Percentiles rank a stretch among this genome's conserved stretches.
phyloP scores from a whole-genome alignment of 2,797 vertebrate species.

The Pseudochromis fuscus region DNA sequence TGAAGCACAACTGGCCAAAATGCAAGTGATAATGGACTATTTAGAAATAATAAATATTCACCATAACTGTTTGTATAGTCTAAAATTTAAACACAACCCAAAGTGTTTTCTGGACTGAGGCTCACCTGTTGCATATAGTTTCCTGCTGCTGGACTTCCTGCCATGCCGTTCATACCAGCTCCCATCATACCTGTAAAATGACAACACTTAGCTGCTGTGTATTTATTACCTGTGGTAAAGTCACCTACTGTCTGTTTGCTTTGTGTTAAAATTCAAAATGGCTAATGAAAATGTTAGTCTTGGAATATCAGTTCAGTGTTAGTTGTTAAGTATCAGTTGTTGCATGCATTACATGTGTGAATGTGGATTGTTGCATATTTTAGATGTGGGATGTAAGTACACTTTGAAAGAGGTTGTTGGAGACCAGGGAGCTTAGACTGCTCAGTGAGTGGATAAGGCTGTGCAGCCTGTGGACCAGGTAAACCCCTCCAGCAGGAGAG shows the following conservation, averaged over 20 bases:
- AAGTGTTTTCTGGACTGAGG: neutral
- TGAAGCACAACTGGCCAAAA: neutral
- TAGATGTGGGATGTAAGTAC: constrained; percentile 36
- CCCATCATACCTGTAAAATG: constrained; percentile 82
- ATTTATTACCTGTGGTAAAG: constrained; percentile 5
- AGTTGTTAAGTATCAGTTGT: constrained; percentile 58
- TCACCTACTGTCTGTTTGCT: neutral
- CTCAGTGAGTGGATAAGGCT: constrained; percentile 51
- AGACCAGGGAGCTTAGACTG: constrained; percentile 40
- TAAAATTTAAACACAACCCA: neutral
- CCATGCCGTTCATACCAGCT: constrained; percentile 91
- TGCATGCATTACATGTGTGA: constrained; percentile 64
- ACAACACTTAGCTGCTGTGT: constrained; percentile 25
- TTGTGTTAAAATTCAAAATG: constrained; percentile 27
- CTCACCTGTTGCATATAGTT: constrained; percentile 95
- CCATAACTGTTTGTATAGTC: neutral
- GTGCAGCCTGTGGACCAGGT: constrained; percentile 75
- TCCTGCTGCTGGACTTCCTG: constrained; percentile 90
- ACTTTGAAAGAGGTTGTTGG: constrained; percentile 21
- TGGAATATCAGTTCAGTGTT: constrained; percentile 56
- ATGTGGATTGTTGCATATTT: constrained; percentile 32
- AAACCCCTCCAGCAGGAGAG: constrained; percentile 84
- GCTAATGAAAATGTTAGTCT: constrained; percentile 47
- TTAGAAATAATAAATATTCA: neutral
- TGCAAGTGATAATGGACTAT: neutral